Base-by-base conservation (phyloP, 2,888 invertebrate species). In the Cotesia congregata region DNA sequence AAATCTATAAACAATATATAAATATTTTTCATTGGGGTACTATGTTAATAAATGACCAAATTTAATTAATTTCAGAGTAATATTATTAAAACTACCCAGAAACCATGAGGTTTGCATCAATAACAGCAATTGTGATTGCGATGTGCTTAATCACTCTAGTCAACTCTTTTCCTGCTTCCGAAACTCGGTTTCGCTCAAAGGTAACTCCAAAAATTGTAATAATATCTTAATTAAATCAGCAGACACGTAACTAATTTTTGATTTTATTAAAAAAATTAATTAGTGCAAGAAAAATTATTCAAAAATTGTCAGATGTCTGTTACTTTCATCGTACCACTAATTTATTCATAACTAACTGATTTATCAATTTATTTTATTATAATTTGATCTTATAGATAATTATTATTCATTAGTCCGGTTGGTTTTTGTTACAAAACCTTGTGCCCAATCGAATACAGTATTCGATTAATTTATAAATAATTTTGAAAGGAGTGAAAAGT, bases 101-200 rank as follows among this genome's bases (percentile, higher is more conserved):
- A 80, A 77, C 68, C 72, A 89, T 88, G 89, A 88, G 83, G 81
- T 80, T 82, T 73, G 30, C 30, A 30, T 3, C 30, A 3, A 83
- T 83, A 79, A 80, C 83, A 80, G 80, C 83, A 73, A 78, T 86
- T 72, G 74, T 88, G 78, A 79, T 83, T 20, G 83, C 83, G 73
- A 83, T 83, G 67, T 72, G 88, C 40, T 85, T 87, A 82, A 80
- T 85, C 78, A 83, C 86, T 67, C 81, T 86, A 79, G 87, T 85
- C 80, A 84, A 79, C 79, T 83, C 88, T 69, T 65, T 84, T 81
- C 89, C 89, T 76, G 80, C 87, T 80, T 83, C 87, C 71, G 83
- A 85, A 74, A 83, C 85, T 71, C 82, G 82, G 40, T 84, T 89
- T 69, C 83, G 82, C 67, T 89, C 89, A 73, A 85, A 86, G 87